These are phyloP conservation scores for Neomicropteryx cornuta DNA, from an alignment of 1,140 invertebrate species.

Conservation along the genomic window DNA sequence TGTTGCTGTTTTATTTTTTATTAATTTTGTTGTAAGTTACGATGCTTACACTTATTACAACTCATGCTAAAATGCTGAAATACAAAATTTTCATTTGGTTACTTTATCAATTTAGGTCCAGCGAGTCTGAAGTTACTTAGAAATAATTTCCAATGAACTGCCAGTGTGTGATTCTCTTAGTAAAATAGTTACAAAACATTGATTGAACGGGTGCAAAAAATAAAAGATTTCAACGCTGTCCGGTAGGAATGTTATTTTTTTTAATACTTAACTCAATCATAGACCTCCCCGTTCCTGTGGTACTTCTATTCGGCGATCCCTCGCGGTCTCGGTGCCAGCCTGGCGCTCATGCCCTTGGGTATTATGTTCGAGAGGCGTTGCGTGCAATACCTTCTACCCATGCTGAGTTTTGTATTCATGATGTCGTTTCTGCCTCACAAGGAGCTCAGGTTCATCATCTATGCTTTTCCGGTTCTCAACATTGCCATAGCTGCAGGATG, in stretches of 20 bases:
- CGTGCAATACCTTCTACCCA: constrained; percentile 57
- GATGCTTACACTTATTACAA: too few relatives aligned
- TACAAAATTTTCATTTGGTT: too few relatives aligned
- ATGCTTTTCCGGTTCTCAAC: constrained; percentile 90
- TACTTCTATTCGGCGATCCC: constrained; percentile 98
- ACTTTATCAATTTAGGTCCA: too few relatives aligned
- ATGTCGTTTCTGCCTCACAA: constrained; percentile 98
- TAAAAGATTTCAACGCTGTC: not conserved
- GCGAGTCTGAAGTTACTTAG: too few relatives aligned
- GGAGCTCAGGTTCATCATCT: constrained; percentile 96
- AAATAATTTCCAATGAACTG: constrained; percentile 5
- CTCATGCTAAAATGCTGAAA: too few relatives aligned
- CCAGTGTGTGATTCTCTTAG: not conserved
- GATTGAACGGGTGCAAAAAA: not conserved
- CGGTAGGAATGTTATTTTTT: too few relatives aligned
- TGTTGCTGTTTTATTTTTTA: too few relatives aligned
- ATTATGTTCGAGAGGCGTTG: constrained; percentile 60
- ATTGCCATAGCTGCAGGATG: constrained; percentile 79
- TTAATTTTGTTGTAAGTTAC: too few relatives aligned
- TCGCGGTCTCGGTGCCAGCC: constrained; percentile 69
- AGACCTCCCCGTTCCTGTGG: constrained; percentile 95
- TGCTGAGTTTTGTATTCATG: constrained; percentile 72
- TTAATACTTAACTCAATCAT: constrained; percentile 27
- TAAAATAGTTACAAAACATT: constrained; percentile 4
- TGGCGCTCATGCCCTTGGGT: constrained; percentile 75